Base-by-base conservation (phyloP, 2,113 vertebrate species). In the Ageneiosus marmoratus region DNA sequence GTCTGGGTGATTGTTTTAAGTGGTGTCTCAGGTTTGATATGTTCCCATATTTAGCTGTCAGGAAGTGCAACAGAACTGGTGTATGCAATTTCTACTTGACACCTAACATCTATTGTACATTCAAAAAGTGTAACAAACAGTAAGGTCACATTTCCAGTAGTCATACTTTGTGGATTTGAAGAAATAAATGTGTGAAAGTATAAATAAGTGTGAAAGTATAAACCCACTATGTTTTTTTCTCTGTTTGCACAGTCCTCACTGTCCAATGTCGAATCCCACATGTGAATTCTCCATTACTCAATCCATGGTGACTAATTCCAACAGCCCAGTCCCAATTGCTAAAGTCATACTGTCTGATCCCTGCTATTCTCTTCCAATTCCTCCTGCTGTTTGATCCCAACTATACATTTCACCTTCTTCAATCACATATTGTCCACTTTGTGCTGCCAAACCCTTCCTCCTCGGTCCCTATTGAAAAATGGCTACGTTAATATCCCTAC, bases 1-100 rank as follows among this genome's bases (percentile, higher is more conserved):
- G 73, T 55, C 51, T 22, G 10, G 29, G 29, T 55, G 73, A 76
- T 55, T 55, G 73, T 76, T 55, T 55, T 76, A 76, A 55, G 73
- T 55, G 73, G 29, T 76, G 29, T 76, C 51, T 76, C 50, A 12
- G 50, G 73, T 55, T 55, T 24, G 20, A 76, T 55, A 18, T 8
- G 29, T 76, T 76, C 20, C 29, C 73, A 76, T 76, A 76, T 76
- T 55, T 24, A 55, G 46, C 72, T 32, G 27, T 75, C 27, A 20
- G 32, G 32, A 75, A 75, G 73, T 55, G 50, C 32, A 22, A 53
- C 18, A 22, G 29, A 55, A 76, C 50, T 8, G 2, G 51, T 55
- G 51, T 24, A 22, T 22, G 73, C 29, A 55, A 55, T 55, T 76
- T 55, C 50, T 55, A 13, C 29, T 37, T 55, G 50, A 76, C 73